phyloP scores from a whole-genome alignment of 53 echinoderm and acorn worm species.

The Echinarachnius parma region DNA sequence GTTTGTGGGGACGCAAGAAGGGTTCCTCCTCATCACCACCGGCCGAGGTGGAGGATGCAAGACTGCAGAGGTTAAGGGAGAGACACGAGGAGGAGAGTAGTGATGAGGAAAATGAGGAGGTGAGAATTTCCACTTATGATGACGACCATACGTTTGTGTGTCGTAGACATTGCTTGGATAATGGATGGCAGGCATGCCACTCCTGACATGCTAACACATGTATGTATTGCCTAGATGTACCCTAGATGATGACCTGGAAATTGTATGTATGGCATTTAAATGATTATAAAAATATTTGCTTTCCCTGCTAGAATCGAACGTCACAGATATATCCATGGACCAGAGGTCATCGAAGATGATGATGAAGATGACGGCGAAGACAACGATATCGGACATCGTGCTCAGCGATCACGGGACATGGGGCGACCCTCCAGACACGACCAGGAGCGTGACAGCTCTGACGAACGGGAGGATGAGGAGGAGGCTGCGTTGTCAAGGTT shows the following conservation, averaged over 20 bases:
- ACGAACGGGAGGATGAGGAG: conserved; percentile 17
- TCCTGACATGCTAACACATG: no score
- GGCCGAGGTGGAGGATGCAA: conserved; percentile 71
- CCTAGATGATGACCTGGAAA: no score
- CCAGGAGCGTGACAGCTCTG: neutral
- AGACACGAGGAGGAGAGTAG: conserved; percentile 65
- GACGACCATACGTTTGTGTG: no score
- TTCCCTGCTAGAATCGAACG: conserved; percentile 60
- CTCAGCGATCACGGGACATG: neutral
- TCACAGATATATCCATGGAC: conserved; percentile 76
- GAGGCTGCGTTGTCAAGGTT: neutral
- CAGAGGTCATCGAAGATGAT: conserved; percentile 73
- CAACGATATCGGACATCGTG: conserved; percentile 33
- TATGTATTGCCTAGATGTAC: no score
- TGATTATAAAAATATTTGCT: no score
- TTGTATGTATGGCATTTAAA: no score
- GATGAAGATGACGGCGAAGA: conserved; percentile 50
- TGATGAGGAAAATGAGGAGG: conserved; percentile 68
- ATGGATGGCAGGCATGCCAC: no score
- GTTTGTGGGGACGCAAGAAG: conserved; percentile 34
- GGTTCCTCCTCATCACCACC: no score
- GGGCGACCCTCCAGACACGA: conserved; percentile 4
- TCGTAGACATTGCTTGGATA: no score
- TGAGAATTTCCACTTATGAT: no score
- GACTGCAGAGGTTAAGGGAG: conserved; percentile 69